phyloP scores from a whole-genome alignment of 2,797 vertebrate species.

The Ciconia nigra region DNA sequence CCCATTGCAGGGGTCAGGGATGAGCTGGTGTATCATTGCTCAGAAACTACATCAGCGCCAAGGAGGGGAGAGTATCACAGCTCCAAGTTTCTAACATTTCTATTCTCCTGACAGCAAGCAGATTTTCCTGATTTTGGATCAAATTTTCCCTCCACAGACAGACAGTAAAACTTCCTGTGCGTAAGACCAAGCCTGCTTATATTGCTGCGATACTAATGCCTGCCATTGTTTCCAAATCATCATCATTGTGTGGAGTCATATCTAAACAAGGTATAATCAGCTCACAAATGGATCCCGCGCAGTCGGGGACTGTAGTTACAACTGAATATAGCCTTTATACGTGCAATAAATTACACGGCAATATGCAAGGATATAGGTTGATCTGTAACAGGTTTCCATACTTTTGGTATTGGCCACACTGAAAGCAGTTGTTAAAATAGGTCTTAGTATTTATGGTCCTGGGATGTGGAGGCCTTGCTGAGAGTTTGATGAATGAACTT shows the following conservation, averaged over 20 bases:
- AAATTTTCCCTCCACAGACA: background rate
- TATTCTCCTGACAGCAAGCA: background rate
- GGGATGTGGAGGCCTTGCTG: conserved; percentile 47
- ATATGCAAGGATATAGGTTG: background rate
- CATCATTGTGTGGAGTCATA: background rate
- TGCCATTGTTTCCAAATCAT: background rate
- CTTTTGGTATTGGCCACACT: background rate
- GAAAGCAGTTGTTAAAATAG: conserved; percentile 44
- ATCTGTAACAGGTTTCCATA: conserved; percentile 1
- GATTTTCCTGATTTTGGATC: background rate
- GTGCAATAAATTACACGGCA: background rate
- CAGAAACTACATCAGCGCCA: background rate
- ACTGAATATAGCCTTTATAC: background rate
- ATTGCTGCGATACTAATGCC: background rate
- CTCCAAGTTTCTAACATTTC: background rate
- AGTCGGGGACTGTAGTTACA: conserved; percentile 7
- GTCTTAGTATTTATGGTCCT: conserved; percentile 55
- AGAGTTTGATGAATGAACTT: conserved; percentile 61
- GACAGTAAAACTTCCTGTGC: background rate
- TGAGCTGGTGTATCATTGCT: background rate
- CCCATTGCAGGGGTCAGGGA: background rate
- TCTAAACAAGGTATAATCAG: conserved; percentile 16
- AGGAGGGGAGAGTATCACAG: background rate
- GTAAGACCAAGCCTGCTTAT: background rate
- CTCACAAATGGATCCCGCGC: background rate